Conservation (phyloP, 2,113 vertebrate genomes). For the Aegypius monachus region DNA sequence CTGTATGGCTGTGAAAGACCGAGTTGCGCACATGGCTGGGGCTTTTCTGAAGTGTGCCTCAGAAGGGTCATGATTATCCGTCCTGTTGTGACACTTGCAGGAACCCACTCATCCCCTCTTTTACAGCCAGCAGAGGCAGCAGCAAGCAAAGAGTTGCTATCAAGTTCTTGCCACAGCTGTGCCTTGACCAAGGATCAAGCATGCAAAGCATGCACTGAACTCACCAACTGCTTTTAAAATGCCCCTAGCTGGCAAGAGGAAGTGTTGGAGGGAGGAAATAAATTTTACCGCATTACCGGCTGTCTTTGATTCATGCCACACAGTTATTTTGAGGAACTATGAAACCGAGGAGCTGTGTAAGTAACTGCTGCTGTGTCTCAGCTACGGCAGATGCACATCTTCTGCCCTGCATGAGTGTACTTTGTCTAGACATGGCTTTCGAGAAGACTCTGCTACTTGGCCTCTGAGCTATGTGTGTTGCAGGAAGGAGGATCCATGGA, state of each 20-base stretch:
- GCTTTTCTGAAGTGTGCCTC: background rate
- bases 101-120: background rate
- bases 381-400: background rate
- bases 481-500: background rate
- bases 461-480: background rate
- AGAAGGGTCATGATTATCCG: background rate
- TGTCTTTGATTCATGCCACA: background rate
- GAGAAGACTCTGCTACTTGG: background rate
- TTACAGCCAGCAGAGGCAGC: background rate
- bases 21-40: background rate
- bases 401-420: fast-evolving
- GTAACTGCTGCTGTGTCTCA: background rate
- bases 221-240: background rate
- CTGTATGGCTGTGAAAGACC: background rate
- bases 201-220: background rate
- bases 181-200: background rate
- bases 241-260: background rate
- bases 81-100: background rate
- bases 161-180: background rate
- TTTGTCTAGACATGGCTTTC: background rate
- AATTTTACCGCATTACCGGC: background rate
- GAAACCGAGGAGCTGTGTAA: background rate
- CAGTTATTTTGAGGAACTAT: background rate
- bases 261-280: background rate
- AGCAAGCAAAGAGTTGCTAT: background rate